Base-by-base conservation (phyloP, 2,888 invertebrate species). In the Aromia moschata region DNA sequence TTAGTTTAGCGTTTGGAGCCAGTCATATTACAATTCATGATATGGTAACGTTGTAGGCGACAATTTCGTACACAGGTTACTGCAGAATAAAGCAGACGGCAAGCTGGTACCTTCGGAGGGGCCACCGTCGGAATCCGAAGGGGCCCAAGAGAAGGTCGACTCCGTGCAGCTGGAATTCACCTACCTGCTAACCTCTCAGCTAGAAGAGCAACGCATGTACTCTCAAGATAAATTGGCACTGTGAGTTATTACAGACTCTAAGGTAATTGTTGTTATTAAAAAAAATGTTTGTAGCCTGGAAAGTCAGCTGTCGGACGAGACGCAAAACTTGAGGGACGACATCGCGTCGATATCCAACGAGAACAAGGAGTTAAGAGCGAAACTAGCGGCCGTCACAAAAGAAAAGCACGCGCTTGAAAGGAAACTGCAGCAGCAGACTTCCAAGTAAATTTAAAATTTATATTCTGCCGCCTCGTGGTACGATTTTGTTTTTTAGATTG, bases 41-140 rank as follows among this genome's bases (percentile, higher is more conserved):
- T 15, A 33, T 25, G 7, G 15, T 10, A 14, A 2, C 18, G n/a
- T 65, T 64, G 25, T 62, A 70, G 70, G 72, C 20, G 72, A 73
- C 37, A 72, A 72, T 60, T 71, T 73, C 43, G 72, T 72, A 9
- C 97, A 97, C 82, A 88, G 99, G 10, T 83, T 99, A 33, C 88
- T 99, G 15, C 98, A 98, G 83, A 98, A 95, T 81, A 97, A 98
- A 83, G 88, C 89, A 10, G 98, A 98, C 83, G 98, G 98, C 15
- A 98, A 98, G 81, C 84, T 98, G 74, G 97, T 99, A 10, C 89
- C 92, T 10, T 85, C 89, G 0, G 88, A 88, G 54, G 89, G 89
- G 0, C 88, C 87, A 1, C 84, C 85, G 16, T 84, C 85, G 44
- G 87, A 86, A 67, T 84, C 84, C 41, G 84, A 84, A 64, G 82